Conservation (phyloP, 2,888 invertebrate genomes). For the Hetaerina titia region DNA sequence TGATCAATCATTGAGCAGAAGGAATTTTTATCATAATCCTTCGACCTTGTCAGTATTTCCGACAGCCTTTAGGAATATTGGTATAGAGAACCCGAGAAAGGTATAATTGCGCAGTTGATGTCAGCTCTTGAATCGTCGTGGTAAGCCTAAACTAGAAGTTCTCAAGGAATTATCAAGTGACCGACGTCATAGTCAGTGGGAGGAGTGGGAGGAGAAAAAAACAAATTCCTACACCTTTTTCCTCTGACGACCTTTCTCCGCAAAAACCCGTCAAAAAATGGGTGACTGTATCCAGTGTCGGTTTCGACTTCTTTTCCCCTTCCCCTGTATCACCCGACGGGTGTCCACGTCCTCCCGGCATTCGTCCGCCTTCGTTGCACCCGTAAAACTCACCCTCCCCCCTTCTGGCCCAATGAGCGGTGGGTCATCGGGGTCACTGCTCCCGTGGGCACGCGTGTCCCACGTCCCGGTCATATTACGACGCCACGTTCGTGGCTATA, state of each 20-base stretch:
- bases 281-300: neutral
- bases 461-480: neutral
- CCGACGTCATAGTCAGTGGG: neutral
- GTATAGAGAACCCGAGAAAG: no score
- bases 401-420: neutral
- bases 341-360: neutral
- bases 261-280: neutral
- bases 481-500: neutral
- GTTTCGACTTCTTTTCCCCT: neutral
- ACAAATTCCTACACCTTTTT: neutral
- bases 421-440: constrained; percentile 44
- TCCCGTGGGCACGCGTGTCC: constrained; percentile 40
- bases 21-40: no score
- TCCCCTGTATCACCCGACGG: neutral
- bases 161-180: no score
- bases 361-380: neutral
- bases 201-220: neutral
- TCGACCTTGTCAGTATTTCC: no score
- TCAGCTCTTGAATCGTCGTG: no score
- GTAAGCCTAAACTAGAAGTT: no score
- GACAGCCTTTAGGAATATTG: no score
- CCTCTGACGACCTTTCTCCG: neutral
- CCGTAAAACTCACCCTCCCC: neutral
- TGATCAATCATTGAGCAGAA: no score
- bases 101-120: no score